A percentile compares a stretch with the other conserved stretches of the same genome.
Evolutionary conservation across 2,888 invertebrate species (phyloP).

Genomic region (Tuberolachnus salignus): DNA sequence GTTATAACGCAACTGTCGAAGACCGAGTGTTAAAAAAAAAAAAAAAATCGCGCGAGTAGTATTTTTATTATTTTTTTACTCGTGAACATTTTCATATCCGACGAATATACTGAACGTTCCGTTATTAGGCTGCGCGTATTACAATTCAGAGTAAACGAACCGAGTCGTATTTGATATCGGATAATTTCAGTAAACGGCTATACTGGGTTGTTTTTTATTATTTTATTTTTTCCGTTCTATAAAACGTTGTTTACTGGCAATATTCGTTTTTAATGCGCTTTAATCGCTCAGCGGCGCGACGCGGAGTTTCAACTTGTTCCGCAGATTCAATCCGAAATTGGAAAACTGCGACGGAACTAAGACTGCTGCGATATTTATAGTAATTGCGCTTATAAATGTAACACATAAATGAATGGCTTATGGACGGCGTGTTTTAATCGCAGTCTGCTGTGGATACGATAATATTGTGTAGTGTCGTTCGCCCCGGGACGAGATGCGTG

Average conservation of each 20-base stretch:
- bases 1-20: no score
- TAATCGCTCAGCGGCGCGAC: neutral
- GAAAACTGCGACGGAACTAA: neutral
- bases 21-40: no score
- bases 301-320: neutral
- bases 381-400: neutral
- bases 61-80: neutral
- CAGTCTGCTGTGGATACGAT: neutral
- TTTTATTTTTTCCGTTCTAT: neutral
- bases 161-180: conserved; percentile 8
- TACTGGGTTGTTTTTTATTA: neutral
- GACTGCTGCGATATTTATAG: neutral
- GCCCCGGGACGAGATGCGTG: no score
- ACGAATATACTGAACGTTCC: neutral
- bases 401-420: neutral
- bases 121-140: neutral
- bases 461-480: no score
- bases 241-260: conserved; percentile 15
- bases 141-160: conserved; percentile 11
- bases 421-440: neutral
- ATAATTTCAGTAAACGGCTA: conserved; percentile 4
- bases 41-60: no score
- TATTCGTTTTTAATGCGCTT: neutral
- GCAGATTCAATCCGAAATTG: neutral
- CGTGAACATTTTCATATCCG: neutral